Conservation (phyloP, 2,888 invertebrate genomes). For the Dioctria linearis region DNA sequence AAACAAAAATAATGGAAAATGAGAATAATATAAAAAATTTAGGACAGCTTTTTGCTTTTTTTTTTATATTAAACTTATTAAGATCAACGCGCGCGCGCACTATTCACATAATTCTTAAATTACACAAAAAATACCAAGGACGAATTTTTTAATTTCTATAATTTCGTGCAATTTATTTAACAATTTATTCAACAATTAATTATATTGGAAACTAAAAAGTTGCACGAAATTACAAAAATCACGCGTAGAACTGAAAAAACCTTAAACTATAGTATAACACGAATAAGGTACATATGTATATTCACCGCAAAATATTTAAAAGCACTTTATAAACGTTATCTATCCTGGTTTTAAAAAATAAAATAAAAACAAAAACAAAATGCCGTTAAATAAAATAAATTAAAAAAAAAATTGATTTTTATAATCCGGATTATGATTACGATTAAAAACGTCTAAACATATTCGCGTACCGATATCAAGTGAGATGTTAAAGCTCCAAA, state of each 20-base stretch:
- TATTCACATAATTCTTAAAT: not conserved
- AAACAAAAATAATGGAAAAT: constrained; percentile 32
- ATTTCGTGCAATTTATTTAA: not conserved
- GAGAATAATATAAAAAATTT: constrained; percentile 20
- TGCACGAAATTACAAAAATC: constrained; percentile 24
- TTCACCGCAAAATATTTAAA: constrained; percentile 9
- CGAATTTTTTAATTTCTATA: not conserved
- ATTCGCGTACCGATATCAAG: constrained; percentile 71
- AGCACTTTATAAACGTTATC: constrained; percentile 5
- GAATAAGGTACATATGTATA: not conserved
- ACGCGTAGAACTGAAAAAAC: constrained; percentile 20
- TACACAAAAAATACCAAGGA: not conserved
- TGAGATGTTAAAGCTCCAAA: constrained; percentile 70
- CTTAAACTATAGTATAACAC: constrained; percentile 3
- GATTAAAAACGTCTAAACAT: constrained; percentile 67
- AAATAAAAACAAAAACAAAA: not conserved
- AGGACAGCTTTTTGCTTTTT: not conserved
- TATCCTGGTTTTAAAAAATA: not conserved
- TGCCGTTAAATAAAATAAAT: not conserved
- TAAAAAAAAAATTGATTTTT: constrained; percentile 12
- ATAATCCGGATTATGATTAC: constrained; percentile 27
- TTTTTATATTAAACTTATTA: no score
- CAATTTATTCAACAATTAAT: no score
- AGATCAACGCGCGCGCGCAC: not conserved
- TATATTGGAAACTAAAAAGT: not conserved